These are phyloP conservation scores for Parauchenoglanis ngamensis DNA, from an alignment of 2,797 vertebrate species.

Conservation along the genomic window DNA sequence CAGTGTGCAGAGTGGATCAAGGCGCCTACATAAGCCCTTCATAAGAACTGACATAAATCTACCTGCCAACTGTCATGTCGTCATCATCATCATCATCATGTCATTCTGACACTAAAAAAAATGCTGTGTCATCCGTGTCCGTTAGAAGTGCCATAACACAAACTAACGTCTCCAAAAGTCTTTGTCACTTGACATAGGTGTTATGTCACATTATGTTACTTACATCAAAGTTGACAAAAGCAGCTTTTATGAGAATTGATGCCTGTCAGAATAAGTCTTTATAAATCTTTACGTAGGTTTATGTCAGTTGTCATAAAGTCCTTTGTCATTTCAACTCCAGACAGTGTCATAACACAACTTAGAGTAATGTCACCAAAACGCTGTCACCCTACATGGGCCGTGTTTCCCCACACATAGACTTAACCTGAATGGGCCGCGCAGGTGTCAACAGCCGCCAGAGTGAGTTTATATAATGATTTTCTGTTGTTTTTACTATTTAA, in stretches of 20 bases:
- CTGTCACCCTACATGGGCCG: neutral
- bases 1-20: neutral
- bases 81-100: conserved; percentile 35
- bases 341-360: neutral
- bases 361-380: neutral
- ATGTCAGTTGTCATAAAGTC: neutral
- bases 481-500: no score
- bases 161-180: neutral
- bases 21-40: neutral
- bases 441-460: no score
- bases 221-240: neutral
- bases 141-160: neutral
- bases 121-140: no score
- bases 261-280: neutral
- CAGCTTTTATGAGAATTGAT: neutral
- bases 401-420: no score
- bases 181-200: neutral
- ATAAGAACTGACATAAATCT: neutral
- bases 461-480: no score
- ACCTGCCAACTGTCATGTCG: neutral
- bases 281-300: neutral
- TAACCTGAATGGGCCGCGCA: no score
- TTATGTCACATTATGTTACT: neutral
- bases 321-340: neutral
- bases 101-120: neutral